Evolutionary conservation across 2,797 vertebrate genomes (phyloP), one percentile per base, ranked within the genome.

Genomic region (Rallus crepitans): DNA sequence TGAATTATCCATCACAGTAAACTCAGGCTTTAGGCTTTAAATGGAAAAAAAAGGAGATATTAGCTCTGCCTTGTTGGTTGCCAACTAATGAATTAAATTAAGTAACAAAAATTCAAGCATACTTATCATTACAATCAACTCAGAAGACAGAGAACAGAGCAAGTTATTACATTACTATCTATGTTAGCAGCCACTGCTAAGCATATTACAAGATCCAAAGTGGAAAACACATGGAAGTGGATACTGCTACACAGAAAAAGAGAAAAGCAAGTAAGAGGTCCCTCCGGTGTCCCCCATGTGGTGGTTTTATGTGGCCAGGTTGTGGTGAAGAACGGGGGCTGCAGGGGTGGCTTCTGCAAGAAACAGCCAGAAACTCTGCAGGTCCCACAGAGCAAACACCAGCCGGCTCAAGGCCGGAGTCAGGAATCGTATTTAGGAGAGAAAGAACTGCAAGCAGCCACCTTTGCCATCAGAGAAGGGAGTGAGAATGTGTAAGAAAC

Each of bases 1-100:
- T 87, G 63, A 30, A 78, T 94, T 81, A 81, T 83, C 59, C 39
- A 81, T 81, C 87, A 89, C 85, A 90, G 42, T 37, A 45, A 76
- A 40, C 76, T 88, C 25, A 59, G 39, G 20, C 21, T 81, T 12
- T 60, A 30, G 37, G 40, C 20, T 85, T 94, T 48, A 76, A 81
- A 60, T 7, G 7, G 9, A n/a, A 42, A 37, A 66, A 66, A 90
- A 56, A 78, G 2, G 19, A 85, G 35, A 9, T 89, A 39, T 31
- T 63, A 75, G 56, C 33, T 82, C 47, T 94, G 80, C 50, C 57
- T 79, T 65, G 45, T 81, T 77, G 24, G 8, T 88, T 90, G 55
- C 37, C 39, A 92, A 25, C 6, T 37, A 80, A 88, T 56, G 21
- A 80, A 87, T 53, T 90, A 61, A 48, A 69, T 64, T 78, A 82